phyloP scores from a whole-genome alignment of 2,113 vertebrate species.

The Mastomys coucha region DNA sequence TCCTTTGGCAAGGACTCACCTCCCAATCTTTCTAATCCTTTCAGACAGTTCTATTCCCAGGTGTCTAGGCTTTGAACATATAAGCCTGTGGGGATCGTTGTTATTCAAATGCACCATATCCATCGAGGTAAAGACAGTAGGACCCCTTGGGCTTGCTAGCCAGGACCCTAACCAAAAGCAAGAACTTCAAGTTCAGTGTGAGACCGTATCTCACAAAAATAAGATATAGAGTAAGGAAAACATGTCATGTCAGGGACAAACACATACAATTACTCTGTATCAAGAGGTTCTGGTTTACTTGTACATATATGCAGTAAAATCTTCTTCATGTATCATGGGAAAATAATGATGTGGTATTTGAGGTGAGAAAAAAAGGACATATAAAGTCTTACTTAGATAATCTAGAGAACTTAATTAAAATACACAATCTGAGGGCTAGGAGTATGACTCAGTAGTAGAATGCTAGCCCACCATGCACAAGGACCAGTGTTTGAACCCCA shows the following conservation, averaged over 20 bases:
- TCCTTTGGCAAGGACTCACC: background rate
- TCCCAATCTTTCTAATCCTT: background rate
- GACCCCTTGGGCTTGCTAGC: too few relatives aligned
- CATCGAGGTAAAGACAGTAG: background rate
- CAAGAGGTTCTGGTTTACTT: background rate
- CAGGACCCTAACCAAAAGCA: background rate
- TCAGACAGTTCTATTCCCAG: too few relatives aligned
- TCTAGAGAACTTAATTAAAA: background rate
- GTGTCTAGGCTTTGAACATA: background rate
- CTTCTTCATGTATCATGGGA: background rate
- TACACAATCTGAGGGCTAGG: background rate
- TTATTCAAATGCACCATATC: background rate
- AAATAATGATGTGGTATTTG: background rate
- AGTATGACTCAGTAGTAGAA: background rate
- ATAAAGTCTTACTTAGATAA: background rate
- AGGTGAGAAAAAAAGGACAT: background rate
- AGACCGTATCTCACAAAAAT: background rate
- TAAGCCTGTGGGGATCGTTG: background rate
- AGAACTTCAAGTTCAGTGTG: background rate
- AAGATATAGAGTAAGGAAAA: background rate
- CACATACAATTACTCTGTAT: too few relatives aligned
- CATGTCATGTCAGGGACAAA: too few relatives aligned
- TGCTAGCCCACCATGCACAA: background rate
- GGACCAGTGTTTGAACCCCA: background rate
- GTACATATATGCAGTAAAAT: background rate